A percentile compares a stretch with the other conserved stretches of the same genome.
Conservation (phyloP, 2,888 invertebrate genomes). For the Orthonychiurus folsomi region DNA sequence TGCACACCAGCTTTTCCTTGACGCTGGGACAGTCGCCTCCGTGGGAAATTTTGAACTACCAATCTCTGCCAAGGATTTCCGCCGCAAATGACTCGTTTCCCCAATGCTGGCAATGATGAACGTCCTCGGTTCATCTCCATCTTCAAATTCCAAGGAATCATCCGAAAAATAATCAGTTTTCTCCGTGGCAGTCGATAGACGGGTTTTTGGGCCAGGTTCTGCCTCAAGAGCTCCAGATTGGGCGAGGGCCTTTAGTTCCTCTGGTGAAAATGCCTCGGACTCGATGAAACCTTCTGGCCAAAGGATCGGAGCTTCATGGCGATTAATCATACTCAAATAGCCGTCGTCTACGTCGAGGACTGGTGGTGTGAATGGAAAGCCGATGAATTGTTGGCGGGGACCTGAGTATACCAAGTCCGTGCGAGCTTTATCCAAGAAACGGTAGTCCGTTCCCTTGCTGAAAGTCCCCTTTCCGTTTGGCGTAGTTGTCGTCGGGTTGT, state of each 20-base stretch:
- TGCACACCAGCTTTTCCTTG: slow-evolving; percentile 9
- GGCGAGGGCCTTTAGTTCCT: slow-evolving; percentile 34
- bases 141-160: slow-evolving; percentile 36
- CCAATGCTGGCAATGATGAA: not conserved
- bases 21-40: not conserved
- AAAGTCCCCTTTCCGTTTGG: not conserved
- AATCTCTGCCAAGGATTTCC: not conserved
- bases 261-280: slow-evolving; percentile 38
- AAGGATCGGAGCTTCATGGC: slow-evolving; percentile 32
- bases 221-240: slow-evolving; percentile 12
- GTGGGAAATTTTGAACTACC: not conserved
- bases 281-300: slow-evolving; percentile 40
- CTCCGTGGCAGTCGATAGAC: slow-evolving; percentile 17
- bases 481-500: not conserved
- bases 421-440: not conserved
- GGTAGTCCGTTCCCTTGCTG: not conserved
- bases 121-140: not conserved
- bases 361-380: slow-evolving; percentile 6
- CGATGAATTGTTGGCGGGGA: not conserved
- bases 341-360: slow-evolving; percentile 37
- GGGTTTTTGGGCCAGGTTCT: not conserved
- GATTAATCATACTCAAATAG: slow-evolving; percentile 40
- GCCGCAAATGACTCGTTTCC: not conserved
- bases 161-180: slow-evolving; percentile 40
- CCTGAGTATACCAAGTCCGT: not conserved